Evolutionary conservation across 1,140 invertebrate genomes (phyloP), one percentile per base, ranked within the genome.

Genomic region (Drosophila gunungcola): DNA sequence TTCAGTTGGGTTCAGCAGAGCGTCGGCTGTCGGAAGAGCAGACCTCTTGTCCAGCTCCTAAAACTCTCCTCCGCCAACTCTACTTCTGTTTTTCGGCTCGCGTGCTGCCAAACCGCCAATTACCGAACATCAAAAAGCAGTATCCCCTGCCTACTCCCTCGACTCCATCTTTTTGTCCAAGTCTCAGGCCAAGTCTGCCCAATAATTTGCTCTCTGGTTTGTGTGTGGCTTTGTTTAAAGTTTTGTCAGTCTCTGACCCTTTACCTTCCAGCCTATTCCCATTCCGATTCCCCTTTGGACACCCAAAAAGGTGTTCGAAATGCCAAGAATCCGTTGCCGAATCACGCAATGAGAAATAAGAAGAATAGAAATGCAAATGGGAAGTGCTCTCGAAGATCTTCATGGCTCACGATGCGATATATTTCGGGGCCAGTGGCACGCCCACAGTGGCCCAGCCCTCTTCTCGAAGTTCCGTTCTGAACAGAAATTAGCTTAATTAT

Each of bases 51-150:
- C 57, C 51, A 43, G 48, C 48, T 63, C 46, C 13, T 27, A 9
- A 38, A 60, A 73, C 39, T 25, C 62, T 41, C 39, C 11, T 25
- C 48, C 48, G 45, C 38, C 13, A 2, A 5, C n/a, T 65, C 41
- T 12, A 48, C 27, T 68, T 68, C 39, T 6, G 27, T 68, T 69
- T 69, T 67, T 79, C 73, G 82, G 69, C 78, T 88, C 84, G 84
- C 84, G 84, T 88, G 84, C 83, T 89, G 79, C 84, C 84, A 88
- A 88, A 88, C 84, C 84, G 84, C 84, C 84, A 88, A 88, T 88
- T 88, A 88, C 84, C 79, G 76, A 88, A 88, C 84, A 88, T 88
- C 84, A 88, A 88, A 88, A 88, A 83, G 83, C 83, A 88, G 83
- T 88, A 88, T 83, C 72, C 76, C 78, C 83, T 56, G 10, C 9